A percentile compares a stretch with the other conserved stretches of the same genome.
Conservation (phyloP, 2,113 vertebrate genomes). For the Silurus meridionalis region DNA sequence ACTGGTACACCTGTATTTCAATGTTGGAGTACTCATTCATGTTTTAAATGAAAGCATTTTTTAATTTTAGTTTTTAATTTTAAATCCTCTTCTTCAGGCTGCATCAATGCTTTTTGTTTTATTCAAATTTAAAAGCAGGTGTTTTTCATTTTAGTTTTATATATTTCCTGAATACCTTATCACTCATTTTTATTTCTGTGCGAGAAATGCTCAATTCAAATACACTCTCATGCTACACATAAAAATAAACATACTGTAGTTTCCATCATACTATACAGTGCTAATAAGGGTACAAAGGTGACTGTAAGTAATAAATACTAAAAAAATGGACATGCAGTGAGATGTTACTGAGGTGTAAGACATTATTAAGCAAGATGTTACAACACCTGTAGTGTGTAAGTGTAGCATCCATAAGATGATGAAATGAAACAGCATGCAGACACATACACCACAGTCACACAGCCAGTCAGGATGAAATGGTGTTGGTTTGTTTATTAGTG, state of each 20-base stretch:
- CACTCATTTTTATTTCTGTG: background rate
- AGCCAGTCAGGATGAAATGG: background rate
- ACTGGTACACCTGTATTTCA: background rate
- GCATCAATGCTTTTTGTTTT: too few species aligned
- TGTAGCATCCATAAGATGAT: background rate
- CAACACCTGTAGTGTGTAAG: too few species aligned
- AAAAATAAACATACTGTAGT: background rate
- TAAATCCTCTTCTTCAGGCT: too few species aligned
- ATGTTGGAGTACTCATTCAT: background rate
- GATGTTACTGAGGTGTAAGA: background rate
- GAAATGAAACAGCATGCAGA: background rate
- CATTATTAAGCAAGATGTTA: background rate
- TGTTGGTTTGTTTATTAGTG: constrained; percentile 38
- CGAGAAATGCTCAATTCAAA: background rate
- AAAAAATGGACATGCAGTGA: background rate
- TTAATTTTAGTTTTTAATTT: too few species aligned
- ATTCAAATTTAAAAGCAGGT: too few species aligned
- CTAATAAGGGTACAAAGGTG: background rate
- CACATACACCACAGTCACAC: constrained; percentile 15
- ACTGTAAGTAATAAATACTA: background rate
- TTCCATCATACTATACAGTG: background rate
- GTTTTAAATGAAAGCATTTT: too few species aligned
- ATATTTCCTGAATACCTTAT: background rate
- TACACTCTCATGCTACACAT: background rate
- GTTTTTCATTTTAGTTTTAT: background rate